phyloP scores from a whole-genome alignment of 1,140 invertebrate species.

The Vanessa tameamea region DNA sequence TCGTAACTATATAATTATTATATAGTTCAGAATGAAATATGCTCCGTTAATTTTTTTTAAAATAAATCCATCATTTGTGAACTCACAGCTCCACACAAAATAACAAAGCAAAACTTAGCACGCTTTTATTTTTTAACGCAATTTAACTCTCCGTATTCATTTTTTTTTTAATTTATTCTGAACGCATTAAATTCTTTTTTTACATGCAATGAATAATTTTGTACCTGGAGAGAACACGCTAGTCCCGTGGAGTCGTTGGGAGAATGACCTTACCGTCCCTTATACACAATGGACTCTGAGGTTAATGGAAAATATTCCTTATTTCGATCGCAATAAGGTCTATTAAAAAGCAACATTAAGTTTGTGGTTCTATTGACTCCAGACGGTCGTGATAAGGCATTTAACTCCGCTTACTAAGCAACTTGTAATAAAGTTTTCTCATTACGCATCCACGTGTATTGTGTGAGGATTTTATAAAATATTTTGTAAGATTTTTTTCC shows the following conservation, averaged over 20 bases:
- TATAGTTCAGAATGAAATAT: not conserved
- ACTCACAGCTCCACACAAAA: not conserved
- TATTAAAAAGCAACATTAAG: slow-evolving; percentile 16
- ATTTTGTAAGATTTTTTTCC: not conserved
- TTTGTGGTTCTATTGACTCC: slow-evolving; percentile 38
- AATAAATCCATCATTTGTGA: not conserved
- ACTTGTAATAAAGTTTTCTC: slow-evolving; percentile 41
- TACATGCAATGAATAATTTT: slow-evolving; percentile 36
- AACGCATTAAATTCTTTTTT: slow-evolving; percentile 27
- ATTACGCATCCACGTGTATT: slow-evolving; percentile 17
- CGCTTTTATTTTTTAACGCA: not conserved
- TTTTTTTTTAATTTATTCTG: slow-evolving; percentile 19
- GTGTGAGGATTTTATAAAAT: not conserved
- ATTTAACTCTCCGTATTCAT: not conserved
- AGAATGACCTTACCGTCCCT: slow-evolving; percentile 49
- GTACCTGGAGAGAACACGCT: slow-evolving; percentile 40
- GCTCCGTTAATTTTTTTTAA: not conserved
- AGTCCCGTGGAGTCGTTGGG: slow-evolving; percentile 38
- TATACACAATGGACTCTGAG: slow-evolving; percentile 20
- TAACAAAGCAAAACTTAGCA: not conserved
- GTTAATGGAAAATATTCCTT: slow-evolving; percentile 27
- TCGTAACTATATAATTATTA: not conserved
- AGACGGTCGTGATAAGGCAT: slow-evolving; percentile 45
- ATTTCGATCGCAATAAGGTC: slow-evolving; percentile 20
- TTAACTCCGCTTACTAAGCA: slow-evolving; percentile 42